Percentiles rank a stretch among this genome's conserved stretches.
phyloP scores from a whole-genome alignment of 2,113 vertebrate species.

The Percopsis transmontana region DNA sequence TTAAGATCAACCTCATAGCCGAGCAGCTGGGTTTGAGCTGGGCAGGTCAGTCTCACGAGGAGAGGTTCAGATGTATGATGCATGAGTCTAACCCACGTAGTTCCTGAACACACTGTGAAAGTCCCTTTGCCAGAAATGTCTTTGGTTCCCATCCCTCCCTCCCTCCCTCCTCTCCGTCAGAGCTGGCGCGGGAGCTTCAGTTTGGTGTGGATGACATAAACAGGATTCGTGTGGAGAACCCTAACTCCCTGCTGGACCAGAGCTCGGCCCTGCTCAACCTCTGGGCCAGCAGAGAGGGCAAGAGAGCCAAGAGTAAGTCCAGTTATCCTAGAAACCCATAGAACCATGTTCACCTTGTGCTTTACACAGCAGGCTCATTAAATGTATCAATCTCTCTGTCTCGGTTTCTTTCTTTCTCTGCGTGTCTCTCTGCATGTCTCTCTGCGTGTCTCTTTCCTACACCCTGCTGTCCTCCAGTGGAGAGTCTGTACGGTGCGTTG shows the following conservation, averaged over 20 bases:
- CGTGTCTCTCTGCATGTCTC: not conserved
- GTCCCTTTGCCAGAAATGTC: not conserved
- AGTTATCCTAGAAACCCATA: not conserved
- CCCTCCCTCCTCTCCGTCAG: conserved; percentile 61
- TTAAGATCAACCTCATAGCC: conserved; percentile 92
- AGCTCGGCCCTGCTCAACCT: conserved; percentile 89
- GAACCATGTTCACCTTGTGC: not conserved
- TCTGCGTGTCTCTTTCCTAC: not conserved
- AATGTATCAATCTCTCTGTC: not conserved
- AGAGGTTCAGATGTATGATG: not conserved
- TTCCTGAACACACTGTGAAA: not conserved
- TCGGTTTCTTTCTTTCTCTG: not conserved
- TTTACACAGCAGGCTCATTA: not conserved
- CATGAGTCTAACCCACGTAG: not conserved
- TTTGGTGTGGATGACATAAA: conserved; percentile 96
- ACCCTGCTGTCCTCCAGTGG: conserved; percentile 75
- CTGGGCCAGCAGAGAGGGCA: conserved; percentile 89
- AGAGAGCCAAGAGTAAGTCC: conserved; percentile 87
- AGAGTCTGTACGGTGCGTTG: conserved; percentile 85
- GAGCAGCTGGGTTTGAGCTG: conserved; percentile 96
- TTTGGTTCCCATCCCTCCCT: not conserved
- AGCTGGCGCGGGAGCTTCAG: conserved; percentile 93
- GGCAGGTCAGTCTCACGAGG: conserved; percentile 83
- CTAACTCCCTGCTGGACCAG: conserved; percentile 95
- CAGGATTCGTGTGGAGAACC: conserved; percentile 94